phyloP scores from a whole-genome alignment of 2,888 invertebrate species.

The Dermolepida albohirtum region DNA sequence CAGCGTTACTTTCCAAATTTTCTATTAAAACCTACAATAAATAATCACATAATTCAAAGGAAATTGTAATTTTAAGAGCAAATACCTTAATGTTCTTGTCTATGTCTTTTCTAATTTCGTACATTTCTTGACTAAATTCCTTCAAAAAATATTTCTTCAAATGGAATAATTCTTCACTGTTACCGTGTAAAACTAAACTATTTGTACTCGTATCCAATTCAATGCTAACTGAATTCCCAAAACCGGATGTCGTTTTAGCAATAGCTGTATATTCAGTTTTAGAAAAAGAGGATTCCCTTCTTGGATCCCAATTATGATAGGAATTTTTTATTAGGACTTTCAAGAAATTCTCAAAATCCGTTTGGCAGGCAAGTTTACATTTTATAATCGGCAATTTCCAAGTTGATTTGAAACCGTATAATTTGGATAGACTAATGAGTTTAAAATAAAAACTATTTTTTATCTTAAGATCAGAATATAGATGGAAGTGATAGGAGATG shows the following conservation, averaged over 20 bases:
- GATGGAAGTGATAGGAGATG: constrained; percentile 58
- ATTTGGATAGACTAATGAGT: constrained; percentile 30
- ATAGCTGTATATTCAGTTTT: constrained; percentile 49
- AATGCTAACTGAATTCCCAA: constrained; percentile 48
- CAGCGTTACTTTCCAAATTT: constrained; percentile 15
- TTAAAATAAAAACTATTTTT: constrained; percentile 14
- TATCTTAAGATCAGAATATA: constrained; percentile 12
- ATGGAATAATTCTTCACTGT: constrained; percentile 48
- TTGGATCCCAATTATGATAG: constrained; percentile 56
- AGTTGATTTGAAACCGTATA: constrained; percentile 22
- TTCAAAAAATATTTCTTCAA: constrained; percentile 55
- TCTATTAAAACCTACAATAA: constrained; percentile 25
- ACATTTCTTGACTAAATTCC: constrained; percentile 38
- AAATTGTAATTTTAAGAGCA: not conserved
- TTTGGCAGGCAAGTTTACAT: constrained; percentile 51
- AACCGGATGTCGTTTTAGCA: constrained; percentile 49
- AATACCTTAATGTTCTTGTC: constrained; percentile 14
- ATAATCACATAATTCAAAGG: not conserved
- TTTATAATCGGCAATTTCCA: constrained; percentile 44
- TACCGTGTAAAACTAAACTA: constrained; percentile 49
- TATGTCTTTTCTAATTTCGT: constrained; percentile 15
- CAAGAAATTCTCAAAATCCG: constrained; percentile 52
- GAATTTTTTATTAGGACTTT: constrained; percentile 55
- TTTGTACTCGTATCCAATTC: constrained; percentile 51
- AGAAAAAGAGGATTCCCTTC: constrained; percentile 53